Conservation (phyloP, 2,888 invertebrate species). For the Octodonta nipae region DNA sequence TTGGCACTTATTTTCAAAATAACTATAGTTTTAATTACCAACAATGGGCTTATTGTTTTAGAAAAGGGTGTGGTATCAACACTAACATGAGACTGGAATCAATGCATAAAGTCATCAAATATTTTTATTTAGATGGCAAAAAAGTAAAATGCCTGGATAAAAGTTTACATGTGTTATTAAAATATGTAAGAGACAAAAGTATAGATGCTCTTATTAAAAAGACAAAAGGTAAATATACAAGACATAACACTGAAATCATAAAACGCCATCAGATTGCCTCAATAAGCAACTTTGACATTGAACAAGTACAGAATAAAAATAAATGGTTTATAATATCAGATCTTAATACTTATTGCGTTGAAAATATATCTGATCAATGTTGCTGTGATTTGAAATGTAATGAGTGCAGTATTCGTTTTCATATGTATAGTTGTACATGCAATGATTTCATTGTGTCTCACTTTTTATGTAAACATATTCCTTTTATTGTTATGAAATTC, state of each 20-base stretch:
- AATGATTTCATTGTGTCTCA: conserved; percentile 8
- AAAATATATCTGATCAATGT: not conserved
- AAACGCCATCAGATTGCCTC: not conserved
- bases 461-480: conserved; percentile 1
- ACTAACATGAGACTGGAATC: too few species aligned
- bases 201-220: conserved; percentile 14
- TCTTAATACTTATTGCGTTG: conserved; percentile 5
- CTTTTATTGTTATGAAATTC: not conserved
- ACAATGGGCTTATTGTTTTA: conserved; percentile 13
- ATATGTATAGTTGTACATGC: conserved; percentile 11
- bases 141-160: conserved; percentile 16
- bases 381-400: conserved; percentile 9
- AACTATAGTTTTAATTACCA: conserved; percentile 8
- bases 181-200: conserved; percentile 17
- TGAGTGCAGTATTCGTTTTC: conserved; percentile 10
- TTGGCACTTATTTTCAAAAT: conserved; percentile 11
- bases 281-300: not conserved
- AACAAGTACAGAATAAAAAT: not conserved
- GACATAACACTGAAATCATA: conserved; percentile 9
- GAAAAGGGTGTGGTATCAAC: too few species aligned
- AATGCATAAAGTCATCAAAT: conserved; percentile 13
- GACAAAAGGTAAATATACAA: conserved; percentile 16
- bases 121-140: conserved; percentile 18
- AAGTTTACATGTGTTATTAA: conserved; percentile 14
- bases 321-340: not conserved